Percentiles rank a stretch among this genome's conserved stretches.
These are phyloP conservation scores for Sepioteuthis lessoniana DNA, from an alignment of 2,888 invertebrate species.

Conservation along the genomic window DNA sequence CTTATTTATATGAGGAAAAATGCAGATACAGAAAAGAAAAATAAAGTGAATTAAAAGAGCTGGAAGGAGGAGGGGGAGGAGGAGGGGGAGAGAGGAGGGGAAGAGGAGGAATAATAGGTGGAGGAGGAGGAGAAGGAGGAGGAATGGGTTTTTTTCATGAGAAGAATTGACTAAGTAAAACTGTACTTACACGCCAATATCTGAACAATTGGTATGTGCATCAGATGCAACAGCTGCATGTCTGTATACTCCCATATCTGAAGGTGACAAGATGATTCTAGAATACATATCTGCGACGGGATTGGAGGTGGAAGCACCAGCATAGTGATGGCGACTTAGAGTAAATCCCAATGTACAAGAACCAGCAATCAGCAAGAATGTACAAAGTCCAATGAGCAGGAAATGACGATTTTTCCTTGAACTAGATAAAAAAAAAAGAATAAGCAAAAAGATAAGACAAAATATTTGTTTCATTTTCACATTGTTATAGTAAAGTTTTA, in stretches of 20 bases:
- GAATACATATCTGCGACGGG: background rate
- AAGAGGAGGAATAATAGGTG: too few species aligned
- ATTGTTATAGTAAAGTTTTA: too few species aligned
- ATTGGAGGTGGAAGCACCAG: background rate
- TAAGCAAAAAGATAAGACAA: too few species aligned
- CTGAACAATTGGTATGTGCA: conserved; percentile 2
- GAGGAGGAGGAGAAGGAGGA: too few species aligned
- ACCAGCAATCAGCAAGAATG: background rate
- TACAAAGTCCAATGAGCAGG: background rate
- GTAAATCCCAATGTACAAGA: background rate
- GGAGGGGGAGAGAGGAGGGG: too few species aligned
- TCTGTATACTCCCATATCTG: background rate
- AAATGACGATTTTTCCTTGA: background rate
- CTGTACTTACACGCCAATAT: conserved; percentile 34
- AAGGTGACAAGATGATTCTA: background rate
- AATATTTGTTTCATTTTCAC: too few species aligned
- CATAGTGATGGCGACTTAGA: background rate
- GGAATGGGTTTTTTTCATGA: too few species aligned
- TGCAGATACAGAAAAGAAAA: too few species aligned
- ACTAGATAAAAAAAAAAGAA: background rate
- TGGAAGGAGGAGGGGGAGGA: too few species aligned
- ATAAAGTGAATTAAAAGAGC: too few species aligned
- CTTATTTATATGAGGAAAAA: too few species aligned
- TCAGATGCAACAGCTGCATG: background rate
- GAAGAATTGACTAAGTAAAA: too few species aligned